These are phyloP conservation scores for Lepus timidus DNA, from an alignment of 2,113 vertebrate species.

Conservation along the genomic window DNA sequence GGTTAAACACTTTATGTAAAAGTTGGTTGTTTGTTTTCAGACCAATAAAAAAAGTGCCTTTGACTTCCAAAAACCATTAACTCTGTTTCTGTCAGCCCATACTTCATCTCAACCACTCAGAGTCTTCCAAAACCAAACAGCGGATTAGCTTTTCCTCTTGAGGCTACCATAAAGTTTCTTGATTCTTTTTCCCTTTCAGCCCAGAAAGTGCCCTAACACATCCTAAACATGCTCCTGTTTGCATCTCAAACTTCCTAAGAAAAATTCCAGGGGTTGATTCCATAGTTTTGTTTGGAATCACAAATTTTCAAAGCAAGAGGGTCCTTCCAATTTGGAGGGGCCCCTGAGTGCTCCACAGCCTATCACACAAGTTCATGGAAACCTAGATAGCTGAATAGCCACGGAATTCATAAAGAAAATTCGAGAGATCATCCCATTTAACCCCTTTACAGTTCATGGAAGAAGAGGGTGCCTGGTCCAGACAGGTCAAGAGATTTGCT, in stretches of 20 bases:
- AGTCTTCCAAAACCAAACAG: background rate
- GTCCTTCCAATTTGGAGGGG: background rate
- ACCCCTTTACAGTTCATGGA: background rate
- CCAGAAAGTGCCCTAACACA: background rate
- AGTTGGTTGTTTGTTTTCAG: slow-evolving; percentile 79
- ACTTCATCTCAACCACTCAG: slow-evolving; percentile 49
- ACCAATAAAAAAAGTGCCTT: slow-evolving; percentile 74
- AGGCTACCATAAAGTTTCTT: background rate
- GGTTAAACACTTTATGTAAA: slow-evolving; percentile 73
- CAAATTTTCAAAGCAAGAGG: background rate
- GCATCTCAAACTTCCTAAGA: background rate
- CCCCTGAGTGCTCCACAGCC: background rate
- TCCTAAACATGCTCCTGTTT: background rate
- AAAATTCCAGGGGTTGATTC: background rate
- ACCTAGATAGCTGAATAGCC: background rate
- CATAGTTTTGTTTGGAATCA: background rate
- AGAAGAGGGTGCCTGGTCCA: background rate
- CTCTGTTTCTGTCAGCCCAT: slow-evolving; percentile 27
- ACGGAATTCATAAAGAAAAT: background rate
- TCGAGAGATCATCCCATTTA: background rate
- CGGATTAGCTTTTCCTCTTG: background rate
- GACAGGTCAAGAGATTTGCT: background rate
- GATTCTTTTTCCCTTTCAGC: background rate
- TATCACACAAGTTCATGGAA: background rate
- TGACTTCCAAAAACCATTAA: slow-evolving; percentile 77